A percentile compares a stretch with the other conserved stretches of the same genome.
Evolutionary conservation across 2,888 invertebrate genomes (phyloP).

Genomic region (Meghimatium bilineatum): DNA sequence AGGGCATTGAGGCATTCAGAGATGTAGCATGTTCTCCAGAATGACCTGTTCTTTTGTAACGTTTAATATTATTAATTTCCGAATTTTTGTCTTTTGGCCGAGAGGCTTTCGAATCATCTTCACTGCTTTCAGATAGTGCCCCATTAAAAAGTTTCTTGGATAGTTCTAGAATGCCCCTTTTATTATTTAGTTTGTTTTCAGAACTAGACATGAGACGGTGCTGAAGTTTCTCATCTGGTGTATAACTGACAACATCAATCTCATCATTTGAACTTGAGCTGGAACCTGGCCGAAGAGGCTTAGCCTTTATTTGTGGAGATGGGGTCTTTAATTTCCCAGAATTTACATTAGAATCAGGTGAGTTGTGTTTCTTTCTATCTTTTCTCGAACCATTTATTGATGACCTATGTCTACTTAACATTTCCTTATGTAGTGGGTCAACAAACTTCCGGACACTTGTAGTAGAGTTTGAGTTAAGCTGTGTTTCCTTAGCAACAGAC

Average conservation of each 20-base stretch:
- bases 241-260: constrained; percentile 49
- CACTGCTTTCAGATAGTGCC: constrained; percentile 27
- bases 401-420: neutral
- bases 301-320: neutral
- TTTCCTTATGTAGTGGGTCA: neutral
- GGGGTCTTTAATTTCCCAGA: neutral
- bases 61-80: constrained; percentile 3
- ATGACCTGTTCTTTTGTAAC: constrained; percentile 2
- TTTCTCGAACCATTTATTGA: neutral
- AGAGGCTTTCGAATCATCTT: constrained; percentile 7
- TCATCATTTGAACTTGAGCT: constrained; percentile 49
- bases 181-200: neutral
- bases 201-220: constrained; percentile 35
- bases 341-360: neutral
- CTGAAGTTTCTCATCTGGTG: constrained; percentile 43
- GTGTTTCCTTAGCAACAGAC: neutral
- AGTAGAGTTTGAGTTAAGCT: neutral
- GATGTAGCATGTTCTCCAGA: neutral
- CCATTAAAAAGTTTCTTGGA: constrained; percentile 9
- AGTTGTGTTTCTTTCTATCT: neutral
- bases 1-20: neutral
- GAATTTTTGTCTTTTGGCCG: neutral
- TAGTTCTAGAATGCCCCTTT: constrained; percentile 14
- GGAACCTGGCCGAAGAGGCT: neutral
- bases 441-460: neutral